phyloP scores from a whole-genome alignment of 2,113 vertebrate genomes.

The Poecile atricapillus region DNA sequence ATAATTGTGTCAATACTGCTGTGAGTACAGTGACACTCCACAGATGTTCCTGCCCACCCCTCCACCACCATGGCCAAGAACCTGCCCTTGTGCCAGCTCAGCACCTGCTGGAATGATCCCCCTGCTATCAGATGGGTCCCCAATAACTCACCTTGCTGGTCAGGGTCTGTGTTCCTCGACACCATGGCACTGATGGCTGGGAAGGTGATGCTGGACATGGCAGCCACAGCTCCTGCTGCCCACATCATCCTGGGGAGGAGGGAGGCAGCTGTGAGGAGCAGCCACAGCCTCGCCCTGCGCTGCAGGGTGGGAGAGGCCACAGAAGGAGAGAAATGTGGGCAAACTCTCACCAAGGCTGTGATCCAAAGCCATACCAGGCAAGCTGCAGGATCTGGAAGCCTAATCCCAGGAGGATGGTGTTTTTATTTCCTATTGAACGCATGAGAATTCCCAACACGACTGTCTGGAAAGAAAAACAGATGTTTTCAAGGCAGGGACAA shows the following conservation, averaged over 20 bases:
- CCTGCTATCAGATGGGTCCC: not conserved
- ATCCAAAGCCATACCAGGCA: constrained; percentile 91
- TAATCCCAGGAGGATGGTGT: constrained; percentile 87
- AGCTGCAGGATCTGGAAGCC: constrained; percentile 93
- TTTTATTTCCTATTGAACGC: constrained; percentile 91
- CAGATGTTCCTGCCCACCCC: not conserved
- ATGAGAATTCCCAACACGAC: constrained; percentile 87
- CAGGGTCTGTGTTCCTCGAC: constrained; percentile 85
- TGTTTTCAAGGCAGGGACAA: not conserved
- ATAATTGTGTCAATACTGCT: not conserved
- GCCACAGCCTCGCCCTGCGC: not conserved
- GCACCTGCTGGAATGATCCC: not conserved
- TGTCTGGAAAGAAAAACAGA: constrained; percentile 71
- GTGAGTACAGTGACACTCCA: not conserved
- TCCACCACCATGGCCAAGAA: not conserved
- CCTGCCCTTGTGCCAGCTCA: not conserved
- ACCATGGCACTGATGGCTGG: constrained; percentile 88
- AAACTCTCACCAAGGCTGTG: constrained; percentile 88
- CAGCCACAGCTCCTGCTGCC: constrained; percentile 88
- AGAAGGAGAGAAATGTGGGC: not conserved
- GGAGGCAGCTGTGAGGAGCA: not conserved
- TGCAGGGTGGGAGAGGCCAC: accelerated
- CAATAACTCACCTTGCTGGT: constrained; percentile 81
- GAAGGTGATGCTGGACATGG: constrained; percentile 92
- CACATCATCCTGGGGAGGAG: constrained; percentile 86